Evolutionary conservation across 2,888 invertebrate species (phyloP).

Genomic region (Zootermopsis nevadensis): DNA sequence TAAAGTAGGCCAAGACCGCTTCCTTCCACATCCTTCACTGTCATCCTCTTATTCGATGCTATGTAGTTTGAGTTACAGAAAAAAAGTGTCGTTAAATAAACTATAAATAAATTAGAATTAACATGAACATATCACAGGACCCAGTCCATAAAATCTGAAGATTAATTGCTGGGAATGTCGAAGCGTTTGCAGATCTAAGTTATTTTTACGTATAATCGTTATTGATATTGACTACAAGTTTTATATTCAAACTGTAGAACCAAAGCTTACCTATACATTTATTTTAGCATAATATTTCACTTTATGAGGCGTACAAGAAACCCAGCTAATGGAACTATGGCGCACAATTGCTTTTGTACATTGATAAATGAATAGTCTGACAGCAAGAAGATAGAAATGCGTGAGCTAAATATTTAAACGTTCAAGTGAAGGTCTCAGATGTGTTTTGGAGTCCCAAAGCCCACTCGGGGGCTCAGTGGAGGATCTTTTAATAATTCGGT

Average conservation of each 20-base stretch:
- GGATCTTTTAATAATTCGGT: conserved; percentile 32
- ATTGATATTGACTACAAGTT: no score
- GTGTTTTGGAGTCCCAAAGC: conserved; percentile 26
- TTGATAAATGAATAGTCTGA: conserved; percentile 42
- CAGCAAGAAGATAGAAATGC: conserved; percentile 30
- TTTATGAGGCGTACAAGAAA: not conserved
- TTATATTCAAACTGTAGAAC: not conserved
- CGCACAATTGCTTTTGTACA: conserved; percentile 22
- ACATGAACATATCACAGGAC: no score
- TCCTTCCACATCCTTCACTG: no score
- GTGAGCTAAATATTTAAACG: conserved; percentile 42
- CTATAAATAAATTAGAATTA: no score
- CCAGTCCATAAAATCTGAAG: no score
- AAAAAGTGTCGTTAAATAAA: no score
- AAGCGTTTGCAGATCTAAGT: no score
- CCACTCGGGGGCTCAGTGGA: not conserved
- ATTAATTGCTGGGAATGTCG: no score
- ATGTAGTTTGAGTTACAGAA: no score
- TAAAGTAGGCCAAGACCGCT: no score
- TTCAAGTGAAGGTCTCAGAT: conserved; percentile 31
- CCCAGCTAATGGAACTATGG: not conserved
- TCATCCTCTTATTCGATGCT: no score
- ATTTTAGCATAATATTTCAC: conserved; percentile 28
- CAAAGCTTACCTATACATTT: not conserved
- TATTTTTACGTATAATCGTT: no score